Evolutionary conservation across 2,888 invertebrate species (phyloP).

Genomic region (Ditylenchus weischeri): DNA sequence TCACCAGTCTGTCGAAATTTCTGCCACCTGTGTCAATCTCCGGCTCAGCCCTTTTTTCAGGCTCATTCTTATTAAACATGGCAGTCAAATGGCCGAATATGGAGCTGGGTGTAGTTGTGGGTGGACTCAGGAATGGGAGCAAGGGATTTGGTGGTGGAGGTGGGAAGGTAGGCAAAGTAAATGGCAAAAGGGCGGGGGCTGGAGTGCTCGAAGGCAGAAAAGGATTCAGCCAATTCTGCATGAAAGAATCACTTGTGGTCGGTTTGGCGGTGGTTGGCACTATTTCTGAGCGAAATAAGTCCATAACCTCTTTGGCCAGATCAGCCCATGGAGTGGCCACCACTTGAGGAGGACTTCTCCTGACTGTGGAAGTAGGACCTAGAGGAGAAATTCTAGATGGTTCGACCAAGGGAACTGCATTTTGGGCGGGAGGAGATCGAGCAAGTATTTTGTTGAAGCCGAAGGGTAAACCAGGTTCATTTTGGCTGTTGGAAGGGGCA

Average conservation of each 20-base stretch:
- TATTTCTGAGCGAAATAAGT: constrained; percentile 14
- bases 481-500: not conserved
- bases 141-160: not conserved
- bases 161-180: not conserved
- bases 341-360: not conserved
- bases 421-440: not conserved
- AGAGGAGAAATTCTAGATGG: not conserved
- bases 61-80: constrained; percentile 19
- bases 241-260: constrained; percentile 4
- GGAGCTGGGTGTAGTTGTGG: not conserved
- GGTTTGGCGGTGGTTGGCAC: constrained; percentile 13
- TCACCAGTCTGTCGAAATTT: constrained; percentile 23
- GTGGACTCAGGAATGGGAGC: not conserved
- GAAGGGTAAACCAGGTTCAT: not conserved
- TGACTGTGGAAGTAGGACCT: not conserved
- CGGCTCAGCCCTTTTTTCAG: constrained; percentile 16
- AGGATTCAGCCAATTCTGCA: not conserved
- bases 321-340: constrained; percentile 16
- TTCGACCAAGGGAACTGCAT: not conserved
- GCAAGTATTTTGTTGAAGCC: constrained; percentile 4
- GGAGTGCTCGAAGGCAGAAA: constrained; percentile 1
- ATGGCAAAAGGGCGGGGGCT: not conserved
- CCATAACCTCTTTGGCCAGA: constrained; percentile 20
- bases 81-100: not conserved
- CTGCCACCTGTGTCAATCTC: constrained; percentile 24